Conservation (phyloP, 2,888 invertebrate species). For the Acanthosepion pharaonis region DNA sequence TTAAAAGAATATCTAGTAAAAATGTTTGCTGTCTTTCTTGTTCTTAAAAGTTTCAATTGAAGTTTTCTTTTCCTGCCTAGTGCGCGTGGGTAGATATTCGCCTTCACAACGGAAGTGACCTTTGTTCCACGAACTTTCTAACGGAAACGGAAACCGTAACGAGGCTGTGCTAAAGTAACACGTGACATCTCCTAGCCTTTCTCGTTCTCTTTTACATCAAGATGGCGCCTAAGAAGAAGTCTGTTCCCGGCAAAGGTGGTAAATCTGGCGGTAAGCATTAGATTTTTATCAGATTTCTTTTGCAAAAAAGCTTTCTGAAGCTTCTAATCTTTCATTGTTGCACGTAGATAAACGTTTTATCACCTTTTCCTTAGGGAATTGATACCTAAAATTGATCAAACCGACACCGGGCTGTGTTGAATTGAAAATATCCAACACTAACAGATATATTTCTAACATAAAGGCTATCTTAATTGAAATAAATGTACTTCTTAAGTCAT, state of each 20-base stretch:
- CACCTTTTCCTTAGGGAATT: background rate
- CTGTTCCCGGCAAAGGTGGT: constrained; percentile 52
- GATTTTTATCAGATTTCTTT: background rate
- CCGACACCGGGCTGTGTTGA: no score
- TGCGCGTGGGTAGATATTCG: background rate
- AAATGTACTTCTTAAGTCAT: background rate
- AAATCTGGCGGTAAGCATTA: background rate
- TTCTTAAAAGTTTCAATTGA: no score
- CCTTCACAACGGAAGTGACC: constrained; percentile 45
- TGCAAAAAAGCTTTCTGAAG: background rate
- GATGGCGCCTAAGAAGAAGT: constrained; percentile 86
- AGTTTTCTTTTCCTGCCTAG: background rate
- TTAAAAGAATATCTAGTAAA: background rate
- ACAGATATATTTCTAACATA: no score
- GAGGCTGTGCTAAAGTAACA: background rate
- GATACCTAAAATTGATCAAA: no score
- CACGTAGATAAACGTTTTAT: background rate
- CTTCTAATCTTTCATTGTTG: background rate
- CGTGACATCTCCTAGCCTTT: constrained; percentile 54
- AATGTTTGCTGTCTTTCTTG: background rate
- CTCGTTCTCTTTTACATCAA: constrained; percentile 72
- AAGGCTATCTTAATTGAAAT: no score
- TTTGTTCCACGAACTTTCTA: no score
- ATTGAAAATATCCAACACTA: no score
- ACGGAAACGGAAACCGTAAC: constrained; percentile 45